These are phyloP conservation scores for Propithecus coquereli DNA, from an alignment of 2,113 vertebrate species.

Conservation along the genomic window DNA sequence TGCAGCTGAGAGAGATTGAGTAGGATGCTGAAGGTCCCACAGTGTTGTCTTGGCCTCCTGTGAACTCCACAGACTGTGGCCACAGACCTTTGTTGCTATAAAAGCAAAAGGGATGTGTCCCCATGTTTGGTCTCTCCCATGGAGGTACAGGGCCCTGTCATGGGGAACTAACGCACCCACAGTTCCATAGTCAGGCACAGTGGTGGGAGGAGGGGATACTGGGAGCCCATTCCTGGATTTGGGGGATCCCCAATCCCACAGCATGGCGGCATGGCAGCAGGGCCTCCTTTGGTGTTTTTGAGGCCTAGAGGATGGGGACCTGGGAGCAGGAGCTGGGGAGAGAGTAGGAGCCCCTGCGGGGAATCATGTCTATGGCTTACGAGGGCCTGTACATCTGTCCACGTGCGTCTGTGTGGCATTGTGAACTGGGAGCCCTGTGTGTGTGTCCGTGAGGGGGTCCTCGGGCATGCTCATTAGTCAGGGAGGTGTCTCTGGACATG, in stretches of 20 bases:
- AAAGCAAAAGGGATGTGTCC: not conserved
- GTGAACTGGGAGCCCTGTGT: not conserved
- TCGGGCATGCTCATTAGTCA: not conserved
- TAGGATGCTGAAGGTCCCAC: not conserved
- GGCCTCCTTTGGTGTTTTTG: not conserved
- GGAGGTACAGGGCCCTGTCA: not conserved
- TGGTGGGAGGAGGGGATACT: not conserved
- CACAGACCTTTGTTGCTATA: not conserved
- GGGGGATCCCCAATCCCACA: not conserved
- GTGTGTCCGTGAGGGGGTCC: not conserved
- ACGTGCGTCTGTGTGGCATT: not conserved
- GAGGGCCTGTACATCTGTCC: not conserved
- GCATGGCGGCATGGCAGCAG: not conserved
- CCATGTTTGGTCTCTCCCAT: not conserved
- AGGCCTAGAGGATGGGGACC: not conserved
- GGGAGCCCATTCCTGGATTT: not conserved
- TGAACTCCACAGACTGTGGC: not conserved
- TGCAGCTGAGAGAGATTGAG: not conserved
- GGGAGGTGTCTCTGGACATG: not conserved
- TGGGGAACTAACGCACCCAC: not conserved
- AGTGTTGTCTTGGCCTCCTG: not conserved
- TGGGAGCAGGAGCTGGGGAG: not conserved
- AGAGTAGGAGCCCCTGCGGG: not conserved
- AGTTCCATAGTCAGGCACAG: not conserved
- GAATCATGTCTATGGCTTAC: not conserved